Evolutionary conservation across 1,140 invertebrate genomes (phyloP).

Genomic region (Drosophila virilis): DNA sequence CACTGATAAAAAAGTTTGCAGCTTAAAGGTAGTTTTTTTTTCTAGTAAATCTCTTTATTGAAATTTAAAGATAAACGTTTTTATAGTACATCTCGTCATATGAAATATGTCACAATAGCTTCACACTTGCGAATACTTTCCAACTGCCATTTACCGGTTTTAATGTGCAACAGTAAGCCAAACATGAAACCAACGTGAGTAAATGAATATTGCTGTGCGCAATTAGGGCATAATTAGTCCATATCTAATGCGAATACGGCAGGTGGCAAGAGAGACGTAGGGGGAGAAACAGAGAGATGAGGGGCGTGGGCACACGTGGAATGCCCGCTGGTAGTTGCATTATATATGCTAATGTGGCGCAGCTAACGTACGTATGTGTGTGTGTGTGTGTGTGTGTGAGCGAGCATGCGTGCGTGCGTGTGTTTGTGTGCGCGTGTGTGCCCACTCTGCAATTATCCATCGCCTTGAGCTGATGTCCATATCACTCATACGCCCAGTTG

Average conservation of each 20-base stretch:
- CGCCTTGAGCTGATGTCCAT: constrained; percentile 55
- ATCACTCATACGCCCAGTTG: constrained; percentile 80
- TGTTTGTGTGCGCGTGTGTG: background rate
- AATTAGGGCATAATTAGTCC: constrained; percentile 30
- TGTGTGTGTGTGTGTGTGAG: background rate
- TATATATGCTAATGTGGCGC: constrained; percentile 65
- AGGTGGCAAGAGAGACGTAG: background rate
- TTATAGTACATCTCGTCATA: too few species aligned
- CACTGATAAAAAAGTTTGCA: too few species aligned
- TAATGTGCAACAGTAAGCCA: background rate
- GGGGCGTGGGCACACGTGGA: background rate
- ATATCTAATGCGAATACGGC: constrained; percentile 23
- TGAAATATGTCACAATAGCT: too few species aligned
- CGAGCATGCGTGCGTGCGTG: background rate
- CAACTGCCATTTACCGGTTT: background rate
- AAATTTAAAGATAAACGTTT: too few species aligned
- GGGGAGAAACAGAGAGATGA: background rate
- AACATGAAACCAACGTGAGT: background rate
- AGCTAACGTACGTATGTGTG: constrained; percentile 29
- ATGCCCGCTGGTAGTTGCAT: constrained; percentile 40
- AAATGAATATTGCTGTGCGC: background rate
- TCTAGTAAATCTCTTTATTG: too few species aligned
- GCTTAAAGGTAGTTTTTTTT: too few species aligned
- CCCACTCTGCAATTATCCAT: constrained; percentile 10
- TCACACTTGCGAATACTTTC: too few species aligned